Evolutionary conservation across 1,140 invertebrate genomes (phyloP), one percentile per base, ranked within the genome.

Genomic region (Drosophila setifemur): DNA sequence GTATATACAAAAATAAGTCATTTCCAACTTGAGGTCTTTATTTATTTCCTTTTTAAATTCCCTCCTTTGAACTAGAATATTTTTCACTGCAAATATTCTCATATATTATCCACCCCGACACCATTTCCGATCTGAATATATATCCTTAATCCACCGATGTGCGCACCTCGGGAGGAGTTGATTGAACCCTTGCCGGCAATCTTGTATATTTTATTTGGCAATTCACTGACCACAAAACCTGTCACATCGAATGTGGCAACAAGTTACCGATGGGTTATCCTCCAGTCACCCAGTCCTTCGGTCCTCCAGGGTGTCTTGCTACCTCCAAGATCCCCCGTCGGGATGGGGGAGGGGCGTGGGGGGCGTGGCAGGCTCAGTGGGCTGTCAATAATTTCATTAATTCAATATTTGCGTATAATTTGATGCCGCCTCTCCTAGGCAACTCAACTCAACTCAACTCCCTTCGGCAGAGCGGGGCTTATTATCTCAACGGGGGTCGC

Each of bases 341-440:
- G 14, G 11, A 11, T 28, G 23, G 21, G 39, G 19, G 19, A 19
- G 39, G 9, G 8, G 11, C 42, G 6, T 6, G 9, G 8, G 11
- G 21, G 6, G 11, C n/a, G n/a, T n/a, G n/a, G n/a, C n/a, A n/a
- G n/a, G 66, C 73, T 54, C 73, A 82, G 67, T 76, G 61, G 79
- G 43, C 79, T 66, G 68, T 76, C 72, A 82, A 82, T 82, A 82
- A 82, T 82, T 69, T 82, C 68, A 82, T 82, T 82, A 82, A 75
- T 75, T 75, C 72, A 75, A 75, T 81, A 70, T 81, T 70, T 75
- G 58, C 49, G 66, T 81, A 75, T 76, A 82, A 76, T 82, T 68
- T 73, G 61, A 74, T 71, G 54, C 44, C 53, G 74, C 33, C 71
- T 60, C 71, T 74, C 50, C 57, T 48, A 64, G 61, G 61, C 37